A percentile compares a stretch with the other conserved stretches of the same genome.
Conservation (phyloP, 2,888 invertebrate species). For the Rotaria macrura region DNA sequence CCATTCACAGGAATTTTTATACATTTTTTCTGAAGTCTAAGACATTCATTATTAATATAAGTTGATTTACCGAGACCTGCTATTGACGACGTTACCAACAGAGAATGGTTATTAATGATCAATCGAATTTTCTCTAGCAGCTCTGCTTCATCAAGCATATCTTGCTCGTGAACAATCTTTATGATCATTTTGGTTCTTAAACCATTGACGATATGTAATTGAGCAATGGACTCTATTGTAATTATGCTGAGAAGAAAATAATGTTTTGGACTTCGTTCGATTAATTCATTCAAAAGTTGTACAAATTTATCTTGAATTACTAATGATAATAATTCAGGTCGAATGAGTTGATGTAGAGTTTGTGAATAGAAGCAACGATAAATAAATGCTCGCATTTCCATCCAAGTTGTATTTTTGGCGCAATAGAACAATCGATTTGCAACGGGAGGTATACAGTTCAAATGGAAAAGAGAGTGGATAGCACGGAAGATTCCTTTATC, state of each 20-base stretch:
- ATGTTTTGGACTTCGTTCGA: neutral
- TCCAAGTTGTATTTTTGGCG: neutral
- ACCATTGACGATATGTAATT: neutral
- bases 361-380: conserved; percentile 8
- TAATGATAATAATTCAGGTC: neutral
- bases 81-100: neutral
- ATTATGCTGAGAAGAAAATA: neutral
- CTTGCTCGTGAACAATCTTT: neutral
- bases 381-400: neutral
- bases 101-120: neutral
- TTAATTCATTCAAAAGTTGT: neutral
- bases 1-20: conserved; percentile 8
- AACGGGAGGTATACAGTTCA: neutral
- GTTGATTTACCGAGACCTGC: neutral
- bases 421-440: conserved; percentile 6
- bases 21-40: neutral
- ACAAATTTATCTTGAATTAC: neutral
- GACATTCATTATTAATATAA: neutral
- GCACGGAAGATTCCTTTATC: neutral
- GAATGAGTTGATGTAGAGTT: neutral
- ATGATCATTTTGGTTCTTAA: neutral
- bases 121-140: neutral
- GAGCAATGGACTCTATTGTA: neutral
- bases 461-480: neutral
- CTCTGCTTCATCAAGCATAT: neutral